Percentiles rank a stretch among this genome's conserved stretches.
Evolutionary conservation across 1,140 invertebrate species (phyloP).

Genomic region (Camponotus floridanus): DNA sequence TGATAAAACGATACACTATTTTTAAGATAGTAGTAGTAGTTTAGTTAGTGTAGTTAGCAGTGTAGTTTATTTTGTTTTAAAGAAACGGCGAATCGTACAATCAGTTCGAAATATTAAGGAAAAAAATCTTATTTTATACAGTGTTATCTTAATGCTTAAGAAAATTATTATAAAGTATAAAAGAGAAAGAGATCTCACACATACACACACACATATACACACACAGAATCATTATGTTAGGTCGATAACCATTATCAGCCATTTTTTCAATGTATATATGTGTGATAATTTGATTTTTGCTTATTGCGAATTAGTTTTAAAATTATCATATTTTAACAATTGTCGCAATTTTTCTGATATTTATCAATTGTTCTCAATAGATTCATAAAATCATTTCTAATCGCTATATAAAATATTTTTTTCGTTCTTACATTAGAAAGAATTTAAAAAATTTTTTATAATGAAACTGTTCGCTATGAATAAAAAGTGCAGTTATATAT

Average conservation of each 20-base stretch:
- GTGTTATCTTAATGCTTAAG: conserved; percentile 37
- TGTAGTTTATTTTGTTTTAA: too few species aligned
- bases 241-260: conserved; percentile 41
- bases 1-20: conserved; percentile 16
- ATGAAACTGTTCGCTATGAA: background rate
- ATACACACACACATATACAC: too few species aligned
- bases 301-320: background rate
- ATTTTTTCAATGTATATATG: conserved; percentile 34
- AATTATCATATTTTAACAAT: background rate
- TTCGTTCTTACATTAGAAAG: background rate
- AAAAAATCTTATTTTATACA: conserved; percentile 35
- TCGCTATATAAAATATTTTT: background rate
- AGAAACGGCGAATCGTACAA: background rate
- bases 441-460: conserved; percentile 5
- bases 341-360: background rate
- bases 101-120: background rate
- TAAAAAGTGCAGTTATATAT: background rate
- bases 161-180: conserved; percentile 36
- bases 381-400: background rate
- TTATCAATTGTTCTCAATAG: background rate
- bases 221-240: background rate
- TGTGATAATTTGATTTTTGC: background rate
- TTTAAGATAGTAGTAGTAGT: conserved; percentile 23
- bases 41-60: too few species aligned
- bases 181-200: background rate